Evolutionary conservation across 2,797 vertebrate species (phyloP).

Genomic region (Nasua narica): DNA sequence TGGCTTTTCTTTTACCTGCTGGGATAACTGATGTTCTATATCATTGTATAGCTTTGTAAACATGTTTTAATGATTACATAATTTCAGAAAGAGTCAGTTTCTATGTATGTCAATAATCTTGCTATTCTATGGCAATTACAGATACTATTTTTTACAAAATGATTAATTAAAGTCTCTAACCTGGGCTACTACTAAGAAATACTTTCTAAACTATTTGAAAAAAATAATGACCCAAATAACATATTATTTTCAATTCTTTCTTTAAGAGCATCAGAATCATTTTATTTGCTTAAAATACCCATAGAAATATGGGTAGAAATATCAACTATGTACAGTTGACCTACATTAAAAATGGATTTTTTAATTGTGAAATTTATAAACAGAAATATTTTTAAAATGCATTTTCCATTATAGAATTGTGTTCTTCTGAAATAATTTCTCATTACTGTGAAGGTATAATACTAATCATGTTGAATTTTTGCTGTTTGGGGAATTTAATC

Average conservation of each 20-base stretch:
- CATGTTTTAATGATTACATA: not conserved
- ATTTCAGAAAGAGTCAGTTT: conserved; percentile 21
- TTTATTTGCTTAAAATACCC: not conserved
- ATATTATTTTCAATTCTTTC: conserved; percentile 14
- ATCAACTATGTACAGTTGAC: not conserved
- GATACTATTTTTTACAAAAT: not conserved
- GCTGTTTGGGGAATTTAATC: not conserved
- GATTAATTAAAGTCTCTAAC: not conserved
- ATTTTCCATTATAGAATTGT: conserved; percentile 7
- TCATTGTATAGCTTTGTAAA: not conserved
- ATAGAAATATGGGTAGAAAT: conserved; percentile 3
- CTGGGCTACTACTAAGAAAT: not conserved
- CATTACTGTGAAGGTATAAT: not conserved
- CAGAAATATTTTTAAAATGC: not conserved
- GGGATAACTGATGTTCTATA: not conserved
- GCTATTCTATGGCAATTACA: not conserved
- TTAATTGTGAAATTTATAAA: conserved; percentile 36
- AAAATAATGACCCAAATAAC: not conserved
- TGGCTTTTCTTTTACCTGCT: conserved; percentile 32
- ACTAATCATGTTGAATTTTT: conserved; percentile 16
- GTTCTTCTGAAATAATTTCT: conserved; percentile 24
- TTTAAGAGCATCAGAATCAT: not conserved
- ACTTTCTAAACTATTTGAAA: conserved; percentile 30
- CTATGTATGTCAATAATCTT: not conserved
- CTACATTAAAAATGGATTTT: conserved; percentile 28